phyloP scores from a whole-genome alignment of 2,797 vertebrate species.

The Molossus alvarezi region DNA sequence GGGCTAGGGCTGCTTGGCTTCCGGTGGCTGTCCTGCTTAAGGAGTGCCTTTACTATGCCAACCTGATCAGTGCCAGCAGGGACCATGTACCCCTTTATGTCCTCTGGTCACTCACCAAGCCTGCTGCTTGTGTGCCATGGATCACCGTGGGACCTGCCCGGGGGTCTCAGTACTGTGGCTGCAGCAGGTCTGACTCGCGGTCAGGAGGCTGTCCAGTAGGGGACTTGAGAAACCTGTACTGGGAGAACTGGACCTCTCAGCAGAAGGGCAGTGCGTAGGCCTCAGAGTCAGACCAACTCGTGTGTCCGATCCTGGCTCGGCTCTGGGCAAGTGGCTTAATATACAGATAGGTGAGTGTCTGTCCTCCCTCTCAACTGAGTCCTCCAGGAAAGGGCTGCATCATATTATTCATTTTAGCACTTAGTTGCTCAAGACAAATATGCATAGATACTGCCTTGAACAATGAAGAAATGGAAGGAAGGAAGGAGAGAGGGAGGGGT shows the following conservation, averaged over 20 bases:
- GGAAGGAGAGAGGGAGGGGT: background rate
- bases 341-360: background rate
- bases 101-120: background rate
- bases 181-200: background rate
- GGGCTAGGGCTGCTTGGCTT: background rate
- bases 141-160: background rate
- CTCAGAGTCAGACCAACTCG: background rate
- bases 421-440: background rate
- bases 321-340: background rate
- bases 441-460: background rate
- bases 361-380: background rate
- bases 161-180: background rate
- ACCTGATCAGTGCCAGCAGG: background rate
- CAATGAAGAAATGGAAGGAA: conserved; percentile 27
- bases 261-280: too few species aligned
- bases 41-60: background rate
- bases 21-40: background rate
- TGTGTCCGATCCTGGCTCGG: background rate
- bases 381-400: background rate
- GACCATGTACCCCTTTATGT: background rate
- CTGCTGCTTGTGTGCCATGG: background rate
- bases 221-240: background rate
- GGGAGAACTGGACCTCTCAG: background rate
- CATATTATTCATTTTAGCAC: background rate
- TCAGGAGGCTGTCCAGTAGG: background rate